A percentile compares a stretch with the other conserved stretches of the same genome.
Conservation (phyloP, 2,797 vertebrate genomes). For the Aphelocoma californica region DNA sequence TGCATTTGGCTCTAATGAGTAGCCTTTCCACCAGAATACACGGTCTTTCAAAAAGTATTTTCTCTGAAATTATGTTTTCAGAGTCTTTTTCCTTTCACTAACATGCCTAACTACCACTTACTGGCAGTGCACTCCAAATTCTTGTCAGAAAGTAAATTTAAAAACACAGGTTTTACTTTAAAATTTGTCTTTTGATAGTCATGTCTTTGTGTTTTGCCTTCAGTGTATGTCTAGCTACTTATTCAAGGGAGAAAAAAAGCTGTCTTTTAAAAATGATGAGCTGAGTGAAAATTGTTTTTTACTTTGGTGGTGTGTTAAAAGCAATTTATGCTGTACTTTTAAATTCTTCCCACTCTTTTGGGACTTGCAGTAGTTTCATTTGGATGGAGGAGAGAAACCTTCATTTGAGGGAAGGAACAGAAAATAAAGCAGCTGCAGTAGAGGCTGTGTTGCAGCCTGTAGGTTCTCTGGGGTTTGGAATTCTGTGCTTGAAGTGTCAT, state of each 20-base stretch:
- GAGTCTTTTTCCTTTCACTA: background rate
- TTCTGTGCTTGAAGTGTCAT: background rate
- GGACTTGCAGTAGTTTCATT: background rate
- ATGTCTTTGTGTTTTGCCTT: constrained; percentile 23
- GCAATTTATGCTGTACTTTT: background rate
- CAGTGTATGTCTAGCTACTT: constrained; percentile 16
- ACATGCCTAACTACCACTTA: background rate
- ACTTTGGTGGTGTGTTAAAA: background rate
- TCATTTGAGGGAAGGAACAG: background rate
- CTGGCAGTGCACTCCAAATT: background rate
- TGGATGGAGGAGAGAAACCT: background rate
- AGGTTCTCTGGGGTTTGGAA: background rate
- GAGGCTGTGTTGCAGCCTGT: background rate
- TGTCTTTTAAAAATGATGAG: constrained; percentile 30
- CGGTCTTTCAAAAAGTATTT: background rate
- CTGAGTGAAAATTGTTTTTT: constrained; percentile 7
- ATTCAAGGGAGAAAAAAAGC: background rate
- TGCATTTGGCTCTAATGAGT: background rate
- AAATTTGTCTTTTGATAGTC: constrained; percentile 5
- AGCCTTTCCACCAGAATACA: background rate
- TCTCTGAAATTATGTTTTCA: background rate
- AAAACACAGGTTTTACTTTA: background rate
- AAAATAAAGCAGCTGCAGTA: background rate
- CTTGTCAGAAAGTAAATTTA: background rate
- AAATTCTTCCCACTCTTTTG: background rate